Conservation (phyloP, 2,797 vertebrate genomes). For the Mus caroli region DNA sequence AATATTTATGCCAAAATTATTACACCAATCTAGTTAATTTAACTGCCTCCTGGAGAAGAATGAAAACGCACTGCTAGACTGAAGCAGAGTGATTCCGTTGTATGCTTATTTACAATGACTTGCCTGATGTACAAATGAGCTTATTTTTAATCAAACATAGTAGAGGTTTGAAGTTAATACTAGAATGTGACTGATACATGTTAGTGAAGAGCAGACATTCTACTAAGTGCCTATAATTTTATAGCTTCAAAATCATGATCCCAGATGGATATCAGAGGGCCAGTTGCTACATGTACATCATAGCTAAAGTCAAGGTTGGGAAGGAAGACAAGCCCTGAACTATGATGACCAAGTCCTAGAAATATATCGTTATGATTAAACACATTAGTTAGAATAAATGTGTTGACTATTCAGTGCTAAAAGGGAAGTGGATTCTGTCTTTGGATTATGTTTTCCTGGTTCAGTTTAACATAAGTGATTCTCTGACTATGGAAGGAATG, state of each 20-base stretch:
- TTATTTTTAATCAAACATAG: neutral
- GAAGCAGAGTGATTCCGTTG: neutral
- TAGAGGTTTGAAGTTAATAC: neutral
- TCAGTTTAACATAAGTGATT: neutral
- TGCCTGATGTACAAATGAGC: neutral
- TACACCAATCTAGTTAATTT: neutral
- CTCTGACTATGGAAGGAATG: neutral
- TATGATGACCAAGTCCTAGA: neutral
- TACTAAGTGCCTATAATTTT: neutral
- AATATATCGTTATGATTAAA: conserved; percentile 11
- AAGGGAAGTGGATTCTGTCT: neutral
- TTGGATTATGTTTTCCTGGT: neutral
- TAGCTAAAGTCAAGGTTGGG: neutral
- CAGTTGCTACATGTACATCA: neutral
- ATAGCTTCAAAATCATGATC: neutral
- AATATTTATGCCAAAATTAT: conserved; percentile 13
- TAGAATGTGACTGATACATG: neutral
- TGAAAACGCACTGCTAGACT: neutral
- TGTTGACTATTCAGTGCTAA: neutral
- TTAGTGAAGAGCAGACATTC: neutral
- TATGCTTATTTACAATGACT: neutral
- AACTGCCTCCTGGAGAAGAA: neutral
- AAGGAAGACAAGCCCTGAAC: neutral
- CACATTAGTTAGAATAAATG: neutral
- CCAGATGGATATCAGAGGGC: neutral